Base-by-base conservation (phyloP, 2,113 vertebrate genomes). In the Saccopteryx bilineata region DNA sequence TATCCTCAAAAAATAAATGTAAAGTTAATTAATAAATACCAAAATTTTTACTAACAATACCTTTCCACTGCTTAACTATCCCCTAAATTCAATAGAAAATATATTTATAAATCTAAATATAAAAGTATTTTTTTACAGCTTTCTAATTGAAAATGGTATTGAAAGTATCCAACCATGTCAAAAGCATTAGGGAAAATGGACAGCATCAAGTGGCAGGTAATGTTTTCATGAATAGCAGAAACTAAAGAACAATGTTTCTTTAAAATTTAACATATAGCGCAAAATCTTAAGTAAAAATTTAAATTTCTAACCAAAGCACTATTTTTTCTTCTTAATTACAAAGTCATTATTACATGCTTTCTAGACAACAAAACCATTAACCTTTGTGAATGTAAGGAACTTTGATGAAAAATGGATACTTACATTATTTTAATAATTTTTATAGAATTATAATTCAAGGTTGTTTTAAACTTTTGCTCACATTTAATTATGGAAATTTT, bases 101-200 rank as follows among this genome's bases (percentile, higher is more conserved):
- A 63, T 78, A 82, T 17, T 56, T 58, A 69, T 63, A 1, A 63
- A 31, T 76, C 26, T 52, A 86, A 65, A 79, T 17, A 7, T 91
- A 79, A 96, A 91, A 75, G n/a, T 91, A 7, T 5, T 61, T 78
- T 46, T 87, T 92, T 68, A 84, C 3, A 90, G 17, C 4, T 52
- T 85, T 66, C 48, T 68, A 89, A 63, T n/a, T 31, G 9, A 74
- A 96, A 93, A 66, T 69, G 7, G 0, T 39, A 83, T 31, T 46
- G 61, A 63, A 85, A 80, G 9, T 88, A 71, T 63, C 11, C 50
- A 78, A 76, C 10, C 2, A 50, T 19, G 9, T 17, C 8, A 48
- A 86, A 85, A 88, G 1, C 52, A 80, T n/a, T 84, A 69, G 69
- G 24, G 33, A 83, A 88, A 63, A 9, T 79, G 5, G 48, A 91